These are phyloP conservation scores for Germaria angustata DNA, from an alignment of 2,888 invertebrate species.

Conservation along the genomic window DNA sequence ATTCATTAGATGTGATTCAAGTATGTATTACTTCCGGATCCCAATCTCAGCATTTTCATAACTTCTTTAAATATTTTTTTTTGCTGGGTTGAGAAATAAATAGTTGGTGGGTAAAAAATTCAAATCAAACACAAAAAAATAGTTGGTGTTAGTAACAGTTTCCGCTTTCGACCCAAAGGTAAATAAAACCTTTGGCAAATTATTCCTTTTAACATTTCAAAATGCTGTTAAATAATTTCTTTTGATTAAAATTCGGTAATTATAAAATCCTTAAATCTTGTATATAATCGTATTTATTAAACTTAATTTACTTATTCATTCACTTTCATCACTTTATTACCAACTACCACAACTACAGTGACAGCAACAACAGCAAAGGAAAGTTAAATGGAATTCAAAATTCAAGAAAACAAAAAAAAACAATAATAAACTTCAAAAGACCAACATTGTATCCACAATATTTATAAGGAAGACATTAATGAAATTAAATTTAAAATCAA, in stretches of 20 bases:
- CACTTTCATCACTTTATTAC: slow-evolving; percentile 11
- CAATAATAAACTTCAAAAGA: slow-evolving; percentile 48
- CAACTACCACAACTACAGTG: background rate
- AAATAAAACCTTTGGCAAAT: background rate
- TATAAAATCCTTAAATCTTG: slow-evolving; percentile 36
- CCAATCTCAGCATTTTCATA: too few relatives aligned
- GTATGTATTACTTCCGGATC: too few relatives aligned
- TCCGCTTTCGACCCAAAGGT: too few relatives aligned
- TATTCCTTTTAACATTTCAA: background rate
- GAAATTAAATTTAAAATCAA: slow-evolving; percentile 58
- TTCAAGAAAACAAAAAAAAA: background rate
- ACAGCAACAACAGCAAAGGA: background rate
- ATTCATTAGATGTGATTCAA: too few relatives aligned
- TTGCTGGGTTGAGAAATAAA: too few relatives aligned
- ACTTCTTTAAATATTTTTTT: too few relatives aligned
- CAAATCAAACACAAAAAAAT: too few relatives aligned
- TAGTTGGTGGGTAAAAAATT: too few relatives aligned
- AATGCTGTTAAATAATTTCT: slow-evolving; percentile 47
- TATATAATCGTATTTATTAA: slow-evolving; percentile 53
- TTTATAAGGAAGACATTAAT: slow-evolving; percentile 55
- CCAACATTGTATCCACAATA: slow-evolving; percentile 38
- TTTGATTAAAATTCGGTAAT: slow-evolving; percentile 46
- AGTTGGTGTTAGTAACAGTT: too few relatives aligned
- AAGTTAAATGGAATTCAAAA: background rate
- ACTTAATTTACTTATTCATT: slow-evolving; percentile 48